phyloP scores from a whole-genome alignment of 1,140 invertebrate genomes.

The Drosophila suzukii region DNA sequence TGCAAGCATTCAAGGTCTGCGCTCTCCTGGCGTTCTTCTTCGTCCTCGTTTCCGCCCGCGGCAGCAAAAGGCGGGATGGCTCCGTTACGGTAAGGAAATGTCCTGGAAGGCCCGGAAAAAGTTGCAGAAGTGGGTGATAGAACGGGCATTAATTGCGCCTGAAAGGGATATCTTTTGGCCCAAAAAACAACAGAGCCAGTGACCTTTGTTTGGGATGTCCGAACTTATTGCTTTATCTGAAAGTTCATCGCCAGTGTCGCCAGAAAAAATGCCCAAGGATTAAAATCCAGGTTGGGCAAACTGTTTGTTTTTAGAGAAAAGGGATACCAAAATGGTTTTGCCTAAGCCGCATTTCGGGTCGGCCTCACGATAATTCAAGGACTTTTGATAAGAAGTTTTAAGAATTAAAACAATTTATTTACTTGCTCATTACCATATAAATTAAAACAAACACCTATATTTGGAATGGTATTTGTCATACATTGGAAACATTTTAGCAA shows the following conservation, averaged over 20 bases:
- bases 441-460: background rate
- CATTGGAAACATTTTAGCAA: no score
- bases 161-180: constrained; percentile 43
- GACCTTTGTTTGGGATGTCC: constrained; percentile 6
- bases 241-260: constrained; percentile 13
- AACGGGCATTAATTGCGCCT: constrained; percentile 25
- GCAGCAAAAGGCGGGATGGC: constrained; percentile 45
- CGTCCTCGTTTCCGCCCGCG: constrained; percentile 56
- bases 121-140: constrained; percentile 13
- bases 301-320: background rate
- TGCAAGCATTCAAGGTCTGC: constrained; percentile 65
- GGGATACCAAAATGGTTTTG: background rate
- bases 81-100: constrained; percentile 62
- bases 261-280: background rate
- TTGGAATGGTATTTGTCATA: no score
- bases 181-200: background rate
- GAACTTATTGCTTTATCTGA: constrained; percentile 30
- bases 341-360: background rate
- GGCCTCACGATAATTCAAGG: background rate
- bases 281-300: background rate
- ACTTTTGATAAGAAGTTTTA: background rate
- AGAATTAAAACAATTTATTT: background rate
- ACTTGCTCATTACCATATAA: background rate
- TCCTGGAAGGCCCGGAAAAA: constrained; percentile 2
- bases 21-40: constrained; percentile 56